Conservation (phyloP, 1,140 invertebrate genomes). For the Euura lappo region DNA sequence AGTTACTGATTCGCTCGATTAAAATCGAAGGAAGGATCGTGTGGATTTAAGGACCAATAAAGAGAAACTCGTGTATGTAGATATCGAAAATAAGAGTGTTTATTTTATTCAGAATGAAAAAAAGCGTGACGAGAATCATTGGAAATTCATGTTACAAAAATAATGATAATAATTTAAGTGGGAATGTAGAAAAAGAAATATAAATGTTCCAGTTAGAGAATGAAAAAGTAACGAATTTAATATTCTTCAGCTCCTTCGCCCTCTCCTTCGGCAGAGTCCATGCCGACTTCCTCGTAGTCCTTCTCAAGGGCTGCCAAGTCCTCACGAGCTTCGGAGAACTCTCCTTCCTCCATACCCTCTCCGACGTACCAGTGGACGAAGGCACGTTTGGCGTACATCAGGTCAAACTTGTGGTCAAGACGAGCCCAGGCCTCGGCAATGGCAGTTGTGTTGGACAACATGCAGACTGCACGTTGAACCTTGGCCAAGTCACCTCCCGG, state of each 20-base stretch:
- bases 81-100: too few species aligned
- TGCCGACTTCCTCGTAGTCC: conserved; percentile 83
- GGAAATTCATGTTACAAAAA: too few species aligned
- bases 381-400: conserved; percentile 84
- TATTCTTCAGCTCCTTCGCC: conserved; percentile 76
- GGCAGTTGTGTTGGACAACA: conserved; percentile 83
- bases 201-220: neutral
- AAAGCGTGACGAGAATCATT: too few species aligned
- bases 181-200: neutral
- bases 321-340: conserved; percentile 86
- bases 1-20: too few species aligned
- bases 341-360: conserved; percentile 87
- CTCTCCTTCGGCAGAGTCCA: conserved; percentile 76
- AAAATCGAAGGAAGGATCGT: too few species aligned
- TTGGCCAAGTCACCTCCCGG: conserved; percentile 81
- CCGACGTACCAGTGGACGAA: conserved; percentile 88
- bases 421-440: conserved; percentile 81
- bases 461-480: conserved; percentile 76
- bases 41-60: too few species aligned
- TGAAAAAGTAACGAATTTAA: conserved; percentile 46
- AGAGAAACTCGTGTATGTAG: too few species aligned
- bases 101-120: too few species aligned
- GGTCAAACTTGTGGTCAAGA: conserved; percentile 82
- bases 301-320: conserved; percentile 86
- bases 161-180: neutral